phyloP scores from a whole-genome alignment of 2,113 vertebrate species.

The Erythrolamprus reginae region DNA sequence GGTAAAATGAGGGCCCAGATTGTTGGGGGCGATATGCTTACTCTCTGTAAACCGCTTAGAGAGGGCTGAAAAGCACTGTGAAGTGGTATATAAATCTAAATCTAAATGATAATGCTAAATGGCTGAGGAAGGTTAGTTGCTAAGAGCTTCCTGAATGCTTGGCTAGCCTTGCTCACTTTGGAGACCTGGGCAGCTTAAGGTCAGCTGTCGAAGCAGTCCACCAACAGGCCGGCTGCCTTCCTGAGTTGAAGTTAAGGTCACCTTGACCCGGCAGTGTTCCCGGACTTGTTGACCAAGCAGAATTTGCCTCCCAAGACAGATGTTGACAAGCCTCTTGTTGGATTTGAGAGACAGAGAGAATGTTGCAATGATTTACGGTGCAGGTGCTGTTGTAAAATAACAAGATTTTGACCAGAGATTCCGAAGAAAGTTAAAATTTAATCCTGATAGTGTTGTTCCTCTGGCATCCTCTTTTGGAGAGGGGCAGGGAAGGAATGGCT shows the following conservation, averaged over 20 bases:
- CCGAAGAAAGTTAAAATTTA: slow-evolving; percentile 59
- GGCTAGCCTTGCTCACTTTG: slow-evolving; percentile 17
- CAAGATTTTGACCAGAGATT: slow-evolving; percentile 51
- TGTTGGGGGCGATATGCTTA: too few species aligned
- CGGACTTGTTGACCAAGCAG: slow-evolving; percentile 52
- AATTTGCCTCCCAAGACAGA: slow-evolving; percentile 53
- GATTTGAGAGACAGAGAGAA: slow-evolving; percentile 46
- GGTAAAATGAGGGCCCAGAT: too few species aligned
- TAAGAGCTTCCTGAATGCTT: slow-evolving; percentile 27
- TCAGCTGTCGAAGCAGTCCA: slow-evolving; percentile 24
- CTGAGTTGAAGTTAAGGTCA: slow-evolving; percentile 64
- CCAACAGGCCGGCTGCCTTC: slow-evolving; percentile 45
- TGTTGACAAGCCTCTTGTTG: slow-evolving; percentile 56
- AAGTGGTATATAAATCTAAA: too few species aligned
- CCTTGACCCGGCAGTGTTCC: slow-evolving; percentile 20
- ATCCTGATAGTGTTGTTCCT: slow-evolving; percentile 34
- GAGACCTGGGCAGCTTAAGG: slow-evolving; percentile 19
- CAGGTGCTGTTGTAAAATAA: slow-evolving; percentile 66
- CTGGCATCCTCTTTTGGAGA: not conserved
- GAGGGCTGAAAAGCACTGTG: too few species aligned
- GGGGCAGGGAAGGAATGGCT: not conserved
- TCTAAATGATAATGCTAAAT: too few species aligned
- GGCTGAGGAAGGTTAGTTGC: not conserved
- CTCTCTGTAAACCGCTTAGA: too few species aligned
- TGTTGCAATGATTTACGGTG: slow-evolving; percentile 64